Base-by-base conservation (phyloP, 2,888 invertebrate species). In the Polylopha cassiicola region DNA sequence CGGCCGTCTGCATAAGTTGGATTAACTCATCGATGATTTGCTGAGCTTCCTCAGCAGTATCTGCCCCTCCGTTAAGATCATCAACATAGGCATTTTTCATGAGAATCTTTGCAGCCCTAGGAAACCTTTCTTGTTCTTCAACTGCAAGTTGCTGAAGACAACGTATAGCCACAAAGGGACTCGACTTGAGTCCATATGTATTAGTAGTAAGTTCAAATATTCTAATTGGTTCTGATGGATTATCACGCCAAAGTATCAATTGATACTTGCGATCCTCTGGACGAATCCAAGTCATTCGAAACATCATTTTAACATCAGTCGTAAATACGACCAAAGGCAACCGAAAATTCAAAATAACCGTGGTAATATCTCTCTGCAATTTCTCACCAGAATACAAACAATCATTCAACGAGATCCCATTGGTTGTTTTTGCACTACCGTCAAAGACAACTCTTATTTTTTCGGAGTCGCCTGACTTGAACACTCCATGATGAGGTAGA, bases 141-240 rank as follows among this genome's bases (percentile, higher is more conserved):
- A 18, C 8, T 2, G 41, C 33, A 6, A 34, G 20, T 5, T 34
- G 33, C 11, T 23, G 33, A 9, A 41, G 17, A 6, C 15, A 14
- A 10, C 41, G 24, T 15, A 34, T 41, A 5, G 41, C 14, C 4
- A 41, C 10, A 16, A 29, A 41, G 2, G 41, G 41, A 11, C 29
- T 34, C 2, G 41, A 41, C n/a, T 18, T 41, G 3, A 41, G n/a
- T n/a, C 41, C 41, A 7, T 34, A 41, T 5, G 41, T 41, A 17
- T 28, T 29, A 3, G 33, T 34, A 3, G 18, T 33, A 3, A 41
- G 9, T 6, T 41, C 24, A 16, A 29, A 34, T 3, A 29, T 6
- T 3, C 10, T 1, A 3, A 34, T 4, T 7, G 29, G 23, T 8
- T 23, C 9, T 3, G 4, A 4, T 2, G 18, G 9, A 7, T 2